Percentiles rank a stretch among this genome's conserved stretches.
phyloP scores from a whole-genome alignment of 2,888 invertebrate species.

The Microplitis deprimator region DNA sequence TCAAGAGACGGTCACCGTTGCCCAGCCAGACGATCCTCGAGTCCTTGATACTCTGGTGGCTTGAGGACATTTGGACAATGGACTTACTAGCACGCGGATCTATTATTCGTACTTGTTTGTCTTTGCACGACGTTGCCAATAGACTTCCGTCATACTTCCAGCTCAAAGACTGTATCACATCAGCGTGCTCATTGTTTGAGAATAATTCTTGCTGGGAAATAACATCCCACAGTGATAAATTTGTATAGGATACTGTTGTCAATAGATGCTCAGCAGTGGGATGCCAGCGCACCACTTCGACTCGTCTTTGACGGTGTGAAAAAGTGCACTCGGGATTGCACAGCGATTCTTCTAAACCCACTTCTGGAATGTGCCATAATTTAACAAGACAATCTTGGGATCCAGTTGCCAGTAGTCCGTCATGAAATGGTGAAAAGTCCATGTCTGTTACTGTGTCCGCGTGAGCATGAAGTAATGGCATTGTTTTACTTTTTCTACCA shows the following conservation, averaged over 20 bases:
- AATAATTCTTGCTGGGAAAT: slow-evolving; percentile 86
- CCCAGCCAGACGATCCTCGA: slow-evolving; percentile 93
- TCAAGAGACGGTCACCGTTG: slow-evolving; percentile 85
- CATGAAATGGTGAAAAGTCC: slow-evolving; percentile 96
- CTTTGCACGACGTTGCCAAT: slow-evolving; percentile 91
- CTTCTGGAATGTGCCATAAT: slow-evolving; percentile 90
- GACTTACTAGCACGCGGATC: slow-evolving; percentile 79
- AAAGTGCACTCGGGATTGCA: slow-evolving; percentile 86
- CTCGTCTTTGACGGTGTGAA: slow-evolving; percentile 86
- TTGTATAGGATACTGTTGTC: slow-evolving; percentile 87
- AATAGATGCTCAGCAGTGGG: slow-evolving; percentile 92
- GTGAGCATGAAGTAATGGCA: slow-evolving; percentile 89
- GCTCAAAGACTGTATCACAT: slow-evolving; percentile 90
- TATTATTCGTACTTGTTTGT: slow-evolving; percentile 88
- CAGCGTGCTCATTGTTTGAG: slow-evolving; percentile 83
- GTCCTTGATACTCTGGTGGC: slow-evolving; percentile 93
- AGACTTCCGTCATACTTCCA: slow-evolving; percentile 91
- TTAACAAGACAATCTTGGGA: slow-evolving; percentile 91
- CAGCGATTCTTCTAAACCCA: slow-evolving; percentile 83
- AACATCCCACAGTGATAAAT: slow-evolving; percentile 89
- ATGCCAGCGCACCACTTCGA: slow-evolving; percentile 93
- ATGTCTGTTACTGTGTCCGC: slow-evolving; percentile 94
- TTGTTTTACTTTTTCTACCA: slow-evolving; percentile 89
- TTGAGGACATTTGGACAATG: slow-evolving; percentile 77
- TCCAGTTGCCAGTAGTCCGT: slow-evolving; percentile 91